phyloP scores from a whole-genome alignment of 2,113 vertebrate genomes.

The Sapajus apella region DNA sequence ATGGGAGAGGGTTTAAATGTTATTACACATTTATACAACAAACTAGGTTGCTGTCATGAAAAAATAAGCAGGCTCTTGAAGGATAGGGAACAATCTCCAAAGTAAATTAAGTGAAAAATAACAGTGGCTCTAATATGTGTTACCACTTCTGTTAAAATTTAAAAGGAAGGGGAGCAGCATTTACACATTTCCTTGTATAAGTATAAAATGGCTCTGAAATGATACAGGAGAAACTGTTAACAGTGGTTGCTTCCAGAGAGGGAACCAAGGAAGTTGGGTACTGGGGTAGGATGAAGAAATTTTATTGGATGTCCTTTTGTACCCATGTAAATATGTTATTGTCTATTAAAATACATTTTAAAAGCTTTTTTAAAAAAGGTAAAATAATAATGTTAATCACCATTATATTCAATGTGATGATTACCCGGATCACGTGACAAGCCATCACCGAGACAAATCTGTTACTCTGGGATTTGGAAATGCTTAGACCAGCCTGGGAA shows the following conservation, averaged over 20 bases:
- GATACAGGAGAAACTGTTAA: not conserved
- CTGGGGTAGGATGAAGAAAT: too few relatives aligned
- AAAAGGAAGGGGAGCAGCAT: not conserved
- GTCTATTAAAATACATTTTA: not conserved
- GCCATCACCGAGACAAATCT: not conserved
- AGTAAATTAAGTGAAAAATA: conserved; percentile 24
- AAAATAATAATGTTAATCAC: not conserved
- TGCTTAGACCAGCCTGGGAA: not conserved
- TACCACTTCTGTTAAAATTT: not conserved
- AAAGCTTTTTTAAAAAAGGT: not conserved
- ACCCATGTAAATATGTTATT: not conserved
- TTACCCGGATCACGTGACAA: not conserved
- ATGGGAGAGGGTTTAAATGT: not conserved
- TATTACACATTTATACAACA: too few relatives aligned
- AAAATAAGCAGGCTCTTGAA: not conserved
- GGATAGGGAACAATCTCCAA: not conserved
- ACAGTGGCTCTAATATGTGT: not conserved
- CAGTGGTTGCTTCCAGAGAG: not conserved
- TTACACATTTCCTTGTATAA: not conserved
- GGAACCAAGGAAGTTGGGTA: not conserved
- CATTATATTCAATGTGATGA: not conserved
- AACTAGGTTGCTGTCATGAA: not conserved
- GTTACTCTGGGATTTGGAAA: not conserved
- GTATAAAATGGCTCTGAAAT: not conserved
- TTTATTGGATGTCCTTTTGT: not conserved